Percentiles rank a stretch among this genome's conserved stretches.
phyloP scores from a whole-genome alignment of 2,113 vertebrate genomes.

The Chloropsis cyanopogon region DNA sequence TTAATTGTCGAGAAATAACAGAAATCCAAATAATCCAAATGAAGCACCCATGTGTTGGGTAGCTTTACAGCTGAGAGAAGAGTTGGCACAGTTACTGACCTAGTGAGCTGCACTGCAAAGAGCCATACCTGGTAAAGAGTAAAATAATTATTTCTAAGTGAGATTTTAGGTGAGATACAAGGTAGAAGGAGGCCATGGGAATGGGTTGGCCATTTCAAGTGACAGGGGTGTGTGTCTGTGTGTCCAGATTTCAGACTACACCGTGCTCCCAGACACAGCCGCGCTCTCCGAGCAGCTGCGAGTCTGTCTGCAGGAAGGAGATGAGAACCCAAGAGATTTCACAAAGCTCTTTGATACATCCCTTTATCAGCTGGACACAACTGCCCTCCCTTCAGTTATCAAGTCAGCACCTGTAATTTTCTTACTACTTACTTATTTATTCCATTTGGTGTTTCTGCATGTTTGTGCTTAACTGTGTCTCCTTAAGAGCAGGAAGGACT shows the following conservation, averaged over 20 bases:
- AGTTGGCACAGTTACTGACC: background rate
- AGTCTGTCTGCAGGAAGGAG: slow-evolving; percentile 91
- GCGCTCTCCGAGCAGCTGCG: slow-evolving; percentile 84
- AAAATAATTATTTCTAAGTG: background rate
- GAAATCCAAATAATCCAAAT: background rate
- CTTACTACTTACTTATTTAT: background rate
- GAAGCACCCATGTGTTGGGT: background rate
- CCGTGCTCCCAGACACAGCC: slow-evolving; percentile 87
- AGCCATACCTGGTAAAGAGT: background rate
- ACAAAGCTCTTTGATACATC: slow-evolving; percentile 90
- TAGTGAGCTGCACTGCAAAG: background rate
- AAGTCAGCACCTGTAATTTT: slow-evolving; percentile 76
- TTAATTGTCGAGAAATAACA: background rate
- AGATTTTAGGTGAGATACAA: background rate
- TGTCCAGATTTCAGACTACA: slow-evolving; percentile 92
- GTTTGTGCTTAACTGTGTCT: background rate
- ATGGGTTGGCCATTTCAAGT: background rate
- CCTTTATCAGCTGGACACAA: slow-evolving; percentile 86
- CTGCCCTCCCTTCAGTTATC: slow-evolving; percentile 86
- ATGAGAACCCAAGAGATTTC: slow-evolving; percentile 92
- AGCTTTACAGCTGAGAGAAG: background rate
- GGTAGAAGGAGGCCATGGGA: background rate
- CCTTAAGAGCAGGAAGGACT: background rate
- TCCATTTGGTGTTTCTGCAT: background rate
- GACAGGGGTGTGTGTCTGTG: background rate